Evolutionary conservation across 92 coral and sea anemone genomes (phyloP).

Genomic region (Heteractis magnifica): DNA sequence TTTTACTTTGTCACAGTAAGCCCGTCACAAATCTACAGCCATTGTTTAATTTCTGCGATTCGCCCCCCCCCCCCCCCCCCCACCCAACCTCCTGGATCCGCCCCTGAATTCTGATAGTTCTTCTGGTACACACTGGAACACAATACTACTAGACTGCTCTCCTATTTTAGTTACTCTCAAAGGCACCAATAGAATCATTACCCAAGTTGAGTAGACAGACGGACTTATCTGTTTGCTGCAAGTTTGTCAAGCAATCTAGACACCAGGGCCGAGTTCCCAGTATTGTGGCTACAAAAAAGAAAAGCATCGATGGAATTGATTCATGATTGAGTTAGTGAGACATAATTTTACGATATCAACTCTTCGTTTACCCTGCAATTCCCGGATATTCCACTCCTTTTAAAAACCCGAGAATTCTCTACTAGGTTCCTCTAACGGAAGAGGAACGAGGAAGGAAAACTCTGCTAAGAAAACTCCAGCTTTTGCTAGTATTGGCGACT

Average conservation of each 20-base stretch:
- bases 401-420: too few relatives aligned
- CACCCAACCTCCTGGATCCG: background rate
- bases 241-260: slow-evolving; percentile 75
- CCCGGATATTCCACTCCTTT: too few relatives aligned
- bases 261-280: slow-evolving; percentile 75
- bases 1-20: too few relatives aligned
- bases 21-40: too few relatives aligned
- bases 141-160: too few relatives aligned
- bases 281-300: slow-evolving; percentile 68
- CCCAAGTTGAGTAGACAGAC: background rate
- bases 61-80: too few relatives aligned
- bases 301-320: background rate
- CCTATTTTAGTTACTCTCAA: background rate
- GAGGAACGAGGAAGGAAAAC: too few relatives aligned
- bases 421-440: too few relatives aligned
- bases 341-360: background rate
- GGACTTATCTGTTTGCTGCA: slow-evolving; percentile 7
- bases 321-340: background rate
- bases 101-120: background rate
- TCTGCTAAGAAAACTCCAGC: too few relatives aligned
- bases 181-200: background rate
- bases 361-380: background rate
- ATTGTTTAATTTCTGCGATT: too few relatives aligned
- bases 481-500: too few relatives aligned
- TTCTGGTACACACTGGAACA: background rate